These are phyloP conservation scores for Macropodus opercularis DNA, from an alignment of 2,797 vertebrate species.

Conservation along the genomic window DNA sequence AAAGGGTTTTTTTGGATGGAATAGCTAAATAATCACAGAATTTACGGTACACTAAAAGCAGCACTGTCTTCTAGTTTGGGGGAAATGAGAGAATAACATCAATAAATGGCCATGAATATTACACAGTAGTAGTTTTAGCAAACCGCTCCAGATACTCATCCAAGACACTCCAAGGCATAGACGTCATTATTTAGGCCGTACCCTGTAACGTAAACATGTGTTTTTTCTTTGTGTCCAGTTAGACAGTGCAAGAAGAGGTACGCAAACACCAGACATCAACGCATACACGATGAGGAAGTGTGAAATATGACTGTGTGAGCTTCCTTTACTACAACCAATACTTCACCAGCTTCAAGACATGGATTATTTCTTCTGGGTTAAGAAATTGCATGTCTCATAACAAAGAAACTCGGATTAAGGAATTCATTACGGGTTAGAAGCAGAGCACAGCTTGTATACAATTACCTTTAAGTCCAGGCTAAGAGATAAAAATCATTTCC, in stretches of 20 bases:
- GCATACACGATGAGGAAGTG: conserved; percentile 8
- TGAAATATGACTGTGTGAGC: conserved; percentile 40
- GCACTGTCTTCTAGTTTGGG: no score
- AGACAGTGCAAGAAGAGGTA: not conserved
- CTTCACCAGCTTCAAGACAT: conserved; percentile 73
- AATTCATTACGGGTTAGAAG: conserved; percentile 83
- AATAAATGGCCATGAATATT: no score
- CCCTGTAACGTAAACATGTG: no score
- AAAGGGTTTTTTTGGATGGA: no score
- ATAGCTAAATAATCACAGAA: no score
- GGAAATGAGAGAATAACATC: no score
- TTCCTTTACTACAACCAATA: conserved; percentile 61
- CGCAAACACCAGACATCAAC: not conserved
- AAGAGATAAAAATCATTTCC: conserved; percentile 72
- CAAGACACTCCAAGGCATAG: no score
- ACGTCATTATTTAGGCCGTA: no score
- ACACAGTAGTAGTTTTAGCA: no score
- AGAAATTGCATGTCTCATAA: conserved; percentile 85
- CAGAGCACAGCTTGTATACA: conserved; percentile 82
- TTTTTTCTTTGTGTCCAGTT: no score
- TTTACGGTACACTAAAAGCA: no score
- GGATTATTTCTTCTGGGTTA: conserved; percentile 78
- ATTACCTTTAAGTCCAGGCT: conserved; percentile 70
- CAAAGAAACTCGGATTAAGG: conserved; percentile 84
- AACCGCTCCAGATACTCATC: no score